Percentiles rank a stretch among this genome's conserved stretches.
Conservation (phyloP, 2,113 vertebrate genomes). For the Scalopus aquaticus region DNA sequence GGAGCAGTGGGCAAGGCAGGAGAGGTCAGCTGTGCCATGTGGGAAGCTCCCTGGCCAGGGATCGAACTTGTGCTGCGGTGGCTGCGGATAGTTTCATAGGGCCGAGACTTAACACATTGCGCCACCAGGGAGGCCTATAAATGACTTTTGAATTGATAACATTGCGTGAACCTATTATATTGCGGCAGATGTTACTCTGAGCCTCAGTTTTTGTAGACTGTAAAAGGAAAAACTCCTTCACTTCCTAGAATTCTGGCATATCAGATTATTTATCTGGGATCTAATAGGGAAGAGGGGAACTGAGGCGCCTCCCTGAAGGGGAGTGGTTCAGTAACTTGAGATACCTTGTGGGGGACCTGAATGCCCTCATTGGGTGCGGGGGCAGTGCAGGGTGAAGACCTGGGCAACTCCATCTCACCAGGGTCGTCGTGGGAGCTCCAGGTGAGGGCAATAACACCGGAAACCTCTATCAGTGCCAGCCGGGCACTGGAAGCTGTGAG, state of each 20-base stretch:
- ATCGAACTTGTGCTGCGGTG: too few relatives aligned
- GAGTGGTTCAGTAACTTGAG: not conserved
- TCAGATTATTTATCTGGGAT: not conserved
- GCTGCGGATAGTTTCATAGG: too few relatives aligned
- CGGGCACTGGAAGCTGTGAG: not conserved
- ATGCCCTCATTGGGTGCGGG: not conserved
- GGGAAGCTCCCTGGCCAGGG: too few relatives aligned
- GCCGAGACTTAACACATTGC: too few relatives aligned
- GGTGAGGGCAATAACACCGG: conserved; percentile 61
- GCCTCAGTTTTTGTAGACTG: not conserved
- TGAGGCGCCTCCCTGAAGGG: not conserved
- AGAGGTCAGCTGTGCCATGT: too few relatives aligned
- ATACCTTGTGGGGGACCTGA: not conserved
- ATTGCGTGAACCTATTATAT: not conserved
- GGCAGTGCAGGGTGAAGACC: not conserved
- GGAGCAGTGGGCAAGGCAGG: too few relatives aligned
- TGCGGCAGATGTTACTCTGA: not conserved
- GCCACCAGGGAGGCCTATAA: too few relatives aligned
- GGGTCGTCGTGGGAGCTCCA: conserved; percentile 76
- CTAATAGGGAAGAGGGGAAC: not conserved
- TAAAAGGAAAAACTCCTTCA: not conserved
- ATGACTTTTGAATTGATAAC: not conserved
- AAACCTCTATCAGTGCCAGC: conserved; percentile 60
- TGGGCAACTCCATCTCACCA: conserved; percentile 39
- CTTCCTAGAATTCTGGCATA: not conserved